Conservation (phyloP, 2,888 invertebrate genomes). For the Diarsia dahlii region DNA sequence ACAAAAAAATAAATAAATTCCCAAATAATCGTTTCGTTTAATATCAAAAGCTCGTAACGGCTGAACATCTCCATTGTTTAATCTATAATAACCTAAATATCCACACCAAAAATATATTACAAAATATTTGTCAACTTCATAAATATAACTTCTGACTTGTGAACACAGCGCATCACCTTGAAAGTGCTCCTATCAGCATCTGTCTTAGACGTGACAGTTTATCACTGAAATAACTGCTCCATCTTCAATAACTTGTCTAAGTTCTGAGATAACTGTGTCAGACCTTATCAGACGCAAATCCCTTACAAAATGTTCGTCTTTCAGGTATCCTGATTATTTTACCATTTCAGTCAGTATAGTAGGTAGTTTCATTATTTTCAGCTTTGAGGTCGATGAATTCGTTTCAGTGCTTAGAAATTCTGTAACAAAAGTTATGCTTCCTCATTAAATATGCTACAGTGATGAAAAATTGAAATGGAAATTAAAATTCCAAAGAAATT, state of each 20-base stretch:
- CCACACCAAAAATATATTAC: background rate
- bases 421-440: background rate
- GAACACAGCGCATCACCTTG: constrained; percentile 68
- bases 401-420: constrained; percentile 17
- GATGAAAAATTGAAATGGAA: background rate
- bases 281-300: constrained; percentile 58
- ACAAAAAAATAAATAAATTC: no score
- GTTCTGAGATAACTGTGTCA: constrained; percentile 63
- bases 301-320: constrained; percentile 47
- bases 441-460: constrained; percentile 1
- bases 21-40: background rate
- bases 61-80: background rate
- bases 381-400: constrained; percentile 25
- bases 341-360: constrained; percentile 4
- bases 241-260: constrained; percentile 56
- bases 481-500: constrained; percentile 15
- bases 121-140: constrained; percentile 40
- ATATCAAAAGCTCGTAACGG: background rate
- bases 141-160: constrained; percentile 39
- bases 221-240: constrained; percentile 72
- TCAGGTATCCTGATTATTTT: constrained; percentile 29
- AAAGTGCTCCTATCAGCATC: constrained; percentile 65
- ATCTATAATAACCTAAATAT: background rate
- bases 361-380: background rate
- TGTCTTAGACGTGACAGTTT: constrained; percentile 74